phyloP scores from a whole-genome alignment of 92 coral and sea anemone species.

The Zoanthus solanderi region DNA sequence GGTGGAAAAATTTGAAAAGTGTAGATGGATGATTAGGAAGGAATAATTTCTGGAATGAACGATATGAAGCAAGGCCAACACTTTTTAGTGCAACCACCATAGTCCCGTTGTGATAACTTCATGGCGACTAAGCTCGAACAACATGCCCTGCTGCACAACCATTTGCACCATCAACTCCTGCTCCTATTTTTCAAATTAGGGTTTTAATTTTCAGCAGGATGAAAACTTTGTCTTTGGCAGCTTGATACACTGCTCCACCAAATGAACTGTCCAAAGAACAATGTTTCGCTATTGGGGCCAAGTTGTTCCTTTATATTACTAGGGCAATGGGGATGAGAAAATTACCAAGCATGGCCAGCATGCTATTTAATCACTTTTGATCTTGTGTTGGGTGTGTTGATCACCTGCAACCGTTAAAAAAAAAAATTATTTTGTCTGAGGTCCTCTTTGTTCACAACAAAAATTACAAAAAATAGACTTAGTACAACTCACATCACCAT shows the following conservation, averaged over 20 bases:
- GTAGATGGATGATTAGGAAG: too few relatives aligned
- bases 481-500: too few relatives aligned
- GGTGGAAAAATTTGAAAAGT: too few relatives aligned
- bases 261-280: not conserved
- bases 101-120: too few relatives aligned
- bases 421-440: too few relatives aligned
- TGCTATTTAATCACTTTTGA: constrained; percentile 34
- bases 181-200: not conserved
- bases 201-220: not conserved
- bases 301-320: not conserved
- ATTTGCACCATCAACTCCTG: not conserved
- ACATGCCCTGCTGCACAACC: not conserved
- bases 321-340: not conserved
- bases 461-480: too few relatives aligned
- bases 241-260: not conserved
- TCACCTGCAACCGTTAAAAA: constrained; percentile 24
- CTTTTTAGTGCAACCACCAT: too few relatives aligned
- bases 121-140: too few relatives aligned
- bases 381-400: constrained; percentile 41
- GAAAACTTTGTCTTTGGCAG: not conserved
- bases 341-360: constrained; percentile 33
- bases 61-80: too few relatives aligned
- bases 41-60: too few relatives aligned
- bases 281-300: not conserved
- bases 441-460: too few relatives aligned